A percentile compares a stretch with the other conserved stretches of the same genome.
Conservation (phyloP, 1,140 invertebrate genomes). For the Hydropsyche tenuis region DNA sequence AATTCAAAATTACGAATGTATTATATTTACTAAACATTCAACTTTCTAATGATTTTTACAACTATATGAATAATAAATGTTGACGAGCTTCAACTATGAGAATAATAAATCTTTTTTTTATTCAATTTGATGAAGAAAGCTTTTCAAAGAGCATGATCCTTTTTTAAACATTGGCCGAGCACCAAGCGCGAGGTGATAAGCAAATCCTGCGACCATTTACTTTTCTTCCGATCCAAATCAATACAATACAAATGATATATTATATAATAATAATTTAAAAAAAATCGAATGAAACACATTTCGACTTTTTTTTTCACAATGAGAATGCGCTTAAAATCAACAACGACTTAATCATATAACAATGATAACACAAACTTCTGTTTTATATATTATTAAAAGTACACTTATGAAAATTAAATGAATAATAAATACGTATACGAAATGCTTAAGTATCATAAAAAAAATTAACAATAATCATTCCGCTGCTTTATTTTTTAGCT, state of each 20-base stretch:
- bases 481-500: neutral
- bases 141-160: slow-evolving; percentile 31
- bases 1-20: too few relatives aligned
- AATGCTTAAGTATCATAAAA: neutral
- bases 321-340: slow-evolving; percentile 31
- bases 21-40: slow-evolving; percentile 29
- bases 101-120: slow-evolving; percentile 16
- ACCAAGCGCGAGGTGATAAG: slow-evolving; percentile 32
- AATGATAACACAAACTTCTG: neutral
- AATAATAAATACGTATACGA: slow-evolving; percentile 6
- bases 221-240: slow-evolving; percentile 21
- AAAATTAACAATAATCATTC: slow-evolving; percentile 10
- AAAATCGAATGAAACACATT: too few relatives aligned
- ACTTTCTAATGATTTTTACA: slow-evolving; percentile 23
- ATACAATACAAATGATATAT: too few relatives aligned
- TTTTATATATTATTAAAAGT: neutral
- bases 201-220: slow-evolving; percentile 20
- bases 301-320: neutral
- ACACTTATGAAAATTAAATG: slow-evolving; percentile 8
- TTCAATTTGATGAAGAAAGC: slow-evolving; percentile 24
- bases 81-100: slow-evolving; percentile 11
- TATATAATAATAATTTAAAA: too few relatives aligned
- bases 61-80: slow-evolving; percentile 28
- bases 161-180: slow-evolving; percentile 18
- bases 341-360: slow-evolving; percentile 15